Percentiles rank a stretch among this genome's conserved stretches.
These are phyloP conservation scores for Conomelus anceps DNA, from an alignment of 2,888 invertebrate genomes.

Conservation along the genomic window DNA sequence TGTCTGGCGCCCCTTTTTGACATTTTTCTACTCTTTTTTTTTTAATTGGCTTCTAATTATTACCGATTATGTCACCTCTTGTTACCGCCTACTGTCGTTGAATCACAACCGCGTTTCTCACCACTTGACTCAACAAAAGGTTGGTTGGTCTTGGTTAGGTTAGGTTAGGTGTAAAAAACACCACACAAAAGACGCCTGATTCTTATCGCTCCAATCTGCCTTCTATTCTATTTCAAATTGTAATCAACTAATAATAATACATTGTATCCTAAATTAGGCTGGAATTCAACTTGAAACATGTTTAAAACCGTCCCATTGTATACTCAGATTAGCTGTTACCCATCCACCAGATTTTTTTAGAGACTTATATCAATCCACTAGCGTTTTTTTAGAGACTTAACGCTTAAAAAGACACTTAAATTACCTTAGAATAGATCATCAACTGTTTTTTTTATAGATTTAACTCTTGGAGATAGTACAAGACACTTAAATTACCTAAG, in stretches of 20 bases:
- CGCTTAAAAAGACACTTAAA: no score
- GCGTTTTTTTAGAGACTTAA: no score
- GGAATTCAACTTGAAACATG: not conserved
- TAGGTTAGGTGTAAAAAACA: no score
- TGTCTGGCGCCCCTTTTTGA: not conserved
- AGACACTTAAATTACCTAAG: not conserved
- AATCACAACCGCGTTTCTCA: not conserved
- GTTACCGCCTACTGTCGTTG: not conserved
- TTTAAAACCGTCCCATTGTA: not conserved
- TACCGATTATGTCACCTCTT: not conserved
- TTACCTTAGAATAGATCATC: no score
- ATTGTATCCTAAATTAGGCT: not conserved
- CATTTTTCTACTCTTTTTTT: not conserved
- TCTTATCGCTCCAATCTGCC: not conserved
- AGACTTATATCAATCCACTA: no score
- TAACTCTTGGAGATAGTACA: not conserved
- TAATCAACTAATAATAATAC: not conserved
- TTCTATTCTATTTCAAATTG: not conserved
- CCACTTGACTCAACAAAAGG: not conserved
- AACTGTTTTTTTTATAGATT: not conserved
- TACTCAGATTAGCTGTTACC: not conserved
- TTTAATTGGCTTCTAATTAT: not conserved
- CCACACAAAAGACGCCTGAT: not conserved
- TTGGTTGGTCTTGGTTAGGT: not conserved
- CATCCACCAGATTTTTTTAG: not conserved